Evolutionary conservation across 2,113 vertebrate species (phyloP).

Genomic region (Petroica traversi): DNA sequence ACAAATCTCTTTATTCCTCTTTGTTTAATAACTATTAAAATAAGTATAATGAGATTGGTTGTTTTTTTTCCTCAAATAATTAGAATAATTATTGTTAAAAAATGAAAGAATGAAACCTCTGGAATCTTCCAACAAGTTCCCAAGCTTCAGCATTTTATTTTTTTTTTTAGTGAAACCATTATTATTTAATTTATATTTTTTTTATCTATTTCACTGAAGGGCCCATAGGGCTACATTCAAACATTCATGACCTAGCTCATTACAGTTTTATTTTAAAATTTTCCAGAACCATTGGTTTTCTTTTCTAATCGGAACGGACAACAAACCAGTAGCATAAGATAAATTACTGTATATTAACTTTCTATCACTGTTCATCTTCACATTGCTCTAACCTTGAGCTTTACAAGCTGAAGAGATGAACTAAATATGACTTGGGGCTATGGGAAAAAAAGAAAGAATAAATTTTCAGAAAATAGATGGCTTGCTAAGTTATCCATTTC

Average conservation of each 20-base stretch:
- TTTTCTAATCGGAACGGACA: neutral
- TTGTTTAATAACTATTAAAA: neutral
- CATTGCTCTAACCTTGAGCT: constrained; percentile 20
- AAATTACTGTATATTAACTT: neutral
- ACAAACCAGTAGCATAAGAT: neutral
- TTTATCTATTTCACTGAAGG: neutral
- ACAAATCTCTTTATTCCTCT: neutral
- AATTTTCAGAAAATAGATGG: neutral
- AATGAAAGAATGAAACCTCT: neutral
- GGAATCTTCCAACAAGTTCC: neutral
- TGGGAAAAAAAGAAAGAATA: neutral
- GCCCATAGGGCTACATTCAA: neutral
- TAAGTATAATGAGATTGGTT: neutral
- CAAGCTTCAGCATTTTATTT: neutral
- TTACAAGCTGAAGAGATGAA: neutral
- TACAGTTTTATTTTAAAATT: neutral
- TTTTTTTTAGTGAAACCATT: neutral
- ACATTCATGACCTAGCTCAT: neutral
- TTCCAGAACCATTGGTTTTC: too few relatives aligned
- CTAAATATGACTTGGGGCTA: neutral
- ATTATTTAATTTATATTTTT: neutral
- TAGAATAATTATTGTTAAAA: neutral
- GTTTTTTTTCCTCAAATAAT: neutral
- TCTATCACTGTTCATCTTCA: neutral
- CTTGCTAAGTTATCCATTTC: neutral